phyloP scores from a whole-genome alignment of 2,797 vertebrate species.

The Chrosomus eos region DNA sequence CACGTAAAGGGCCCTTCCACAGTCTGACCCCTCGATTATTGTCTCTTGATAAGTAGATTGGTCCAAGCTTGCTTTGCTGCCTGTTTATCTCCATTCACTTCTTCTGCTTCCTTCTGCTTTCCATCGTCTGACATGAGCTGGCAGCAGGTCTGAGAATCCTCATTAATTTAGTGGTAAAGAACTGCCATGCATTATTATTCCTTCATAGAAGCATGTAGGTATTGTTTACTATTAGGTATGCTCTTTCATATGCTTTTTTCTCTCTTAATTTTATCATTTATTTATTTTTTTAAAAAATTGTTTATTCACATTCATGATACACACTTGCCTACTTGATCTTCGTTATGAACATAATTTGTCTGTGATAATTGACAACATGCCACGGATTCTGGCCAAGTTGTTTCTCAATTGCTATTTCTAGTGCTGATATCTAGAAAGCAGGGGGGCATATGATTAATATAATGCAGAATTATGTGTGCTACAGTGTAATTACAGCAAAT shows the following conservation, averaged over 20 bases:
- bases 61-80: neutral
- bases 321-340: neutral
- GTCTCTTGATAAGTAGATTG: constrained; percentile 37
- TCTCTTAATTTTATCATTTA: neutral
- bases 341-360: neutral
- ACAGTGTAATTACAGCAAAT: neutral
- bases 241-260: neutral
- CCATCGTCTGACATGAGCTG: constrained; percentile 37
- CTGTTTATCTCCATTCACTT: constrained; percentile 27
- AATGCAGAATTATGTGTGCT: neutral
- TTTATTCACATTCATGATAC: neutral
- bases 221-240: neutral
- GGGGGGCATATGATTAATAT: neutral
- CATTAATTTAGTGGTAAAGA: no score
- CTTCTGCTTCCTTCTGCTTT: constrained; percentile 33
- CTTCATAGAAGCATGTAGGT: neutral
- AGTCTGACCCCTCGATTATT: constrained; percentile 25
- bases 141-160: constrained; percentile 12
- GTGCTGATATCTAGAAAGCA: neutral
- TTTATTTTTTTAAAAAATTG: neutral
- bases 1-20: constrained; percentile 6
- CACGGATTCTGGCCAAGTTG: neutral
- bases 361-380: neutral
- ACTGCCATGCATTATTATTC: neutral
- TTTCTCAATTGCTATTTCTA: neutral